Conservation (phyloP, 2,888 invertebrate species). For the Drosophila siamana region DNA sequence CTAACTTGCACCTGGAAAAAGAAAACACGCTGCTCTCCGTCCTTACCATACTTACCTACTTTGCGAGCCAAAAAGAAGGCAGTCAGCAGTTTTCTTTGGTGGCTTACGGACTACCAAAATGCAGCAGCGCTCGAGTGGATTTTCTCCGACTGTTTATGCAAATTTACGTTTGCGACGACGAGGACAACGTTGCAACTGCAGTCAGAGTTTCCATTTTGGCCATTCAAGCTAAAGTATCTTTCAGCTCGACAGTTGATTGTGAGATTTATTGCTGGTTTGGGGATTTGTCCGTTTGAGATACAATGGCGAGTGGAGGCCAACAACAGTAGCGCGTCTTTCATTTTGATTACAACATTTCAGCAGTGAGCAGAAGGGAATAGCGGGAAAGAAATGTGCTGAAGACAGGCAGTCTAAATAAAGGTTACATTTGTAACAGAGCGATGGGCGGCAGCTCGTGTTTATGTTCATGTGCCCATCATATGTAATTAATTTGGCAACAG, state of each 20-base stretch:
- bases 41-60: background rate
- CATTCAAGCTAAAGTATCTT: slow-evolving; percentile 36
- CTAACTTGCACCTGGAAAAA: slow-evolving; percentile 38
- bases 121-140: slow-evolving; percentile 51
- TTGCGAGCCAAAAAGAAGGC: slow-evolving; percentile 24
- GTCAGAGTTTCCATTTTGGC: slow-evolving; percentile 36
- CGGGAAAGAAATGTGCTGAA: background rate
- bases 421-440: slow-evolving; percentile 27
- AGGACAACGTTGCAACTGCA: background rate
- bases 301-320: slow-evolving; percentile 16
- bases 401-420: slow-evolving; percentile 16
- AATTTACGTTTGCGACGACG: slow-evolving; percentile 38
- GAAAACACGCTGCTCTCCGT: too few species aligned
- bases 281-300: slow-evolving; percentile 31
- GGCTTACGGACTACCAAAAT: slow-evolving; percentile 28
- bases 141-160: slow-evolving; percentile 58
- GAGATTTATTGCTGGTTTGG: slow-evolving; percentile 48
- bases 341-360: slow-evolving; percentile 17
- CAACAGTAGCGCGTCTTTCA: slow-evolving; percentile 13
- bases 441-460: slow-evolving; percentile 34
- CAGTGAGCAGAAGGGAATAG: background rate
- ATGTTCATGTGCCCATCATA: slow-evolving; percentile 68
- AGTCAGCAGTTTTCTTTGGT: slow-evolving; percentile 36
- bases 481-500: slow-evolving; percentile 81
- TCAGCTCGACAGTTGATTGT: slow-evolving; percentile 30